phyloP scores from a whole-genome alignment of 2,888 invertebrate species.

The Dinocampus coccinellae region DNA sequence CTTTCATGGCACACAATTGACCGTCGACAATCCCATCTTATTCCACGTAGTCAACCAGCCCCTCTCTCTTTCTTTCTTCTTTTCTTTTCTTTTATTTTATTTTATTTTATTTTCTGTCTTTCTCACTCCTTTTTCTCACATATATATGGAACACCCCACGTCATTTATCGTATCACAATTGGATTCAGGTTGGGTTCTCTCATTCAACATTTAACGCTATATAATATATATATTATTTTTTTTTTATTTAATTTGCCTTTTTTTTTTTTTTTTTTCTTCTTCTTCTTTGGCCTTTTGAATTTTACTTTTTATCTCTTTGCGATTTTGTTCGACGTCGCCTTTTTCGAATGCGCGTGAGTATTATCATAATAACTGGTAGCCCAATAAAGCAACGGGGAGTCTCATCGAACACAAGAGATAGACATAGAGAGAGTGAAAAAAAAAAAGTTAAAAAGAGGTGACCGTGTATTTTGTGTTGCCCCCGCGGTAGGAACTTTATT shows the following conservation, averaged over 20 bases:
- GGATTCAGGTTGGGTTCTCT: constrained; percentile 18
- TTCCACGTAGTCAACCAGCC: no score
- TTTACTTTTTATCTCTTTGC: constrained; percentile 11
- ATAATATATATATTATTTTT: not conserved
- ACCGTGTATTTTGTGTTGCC: not conserved
- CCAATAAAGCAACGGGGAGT: constrained; percentile 51
- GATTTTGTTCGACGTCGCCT: constrained; percentile 1
- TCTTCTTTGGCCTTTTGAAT: not conserved
- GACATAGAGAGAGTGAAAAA: not conserved
- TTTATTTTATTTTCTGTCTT: no score
- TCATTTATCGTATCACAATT: constrained; percentile 22
- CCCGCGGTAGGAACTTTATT: constrained; percentile 4
- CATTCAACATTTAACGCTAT: not conserved
- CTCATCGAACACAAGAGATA: constrained; percentile 40
- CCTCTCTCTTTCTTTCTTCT: no score
- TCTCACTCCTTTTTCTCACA: not conserved
- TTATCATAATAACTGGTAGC: constrained; percentile 57
- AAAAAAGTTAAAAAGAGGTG: not conserved
- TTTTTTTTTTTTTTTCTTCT: not conserved
- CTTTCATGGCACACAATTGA: constrained; percentile 27
- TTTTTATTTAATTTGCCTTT: not conserved
- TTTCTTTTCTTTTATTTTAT: no score
- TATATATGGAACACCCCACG: constrained; percentile 4
- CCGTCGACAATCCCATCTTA: constrained; percentile 29
- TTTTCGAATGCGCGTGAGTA: constrained; percentile 30